A percentile compares a stretch with the other conserved stretches of the same genome.
Evolutionary conservation across 2,888 invertebrate species (phyloP).

Genomic region (Diaperis boleti): DNA sequence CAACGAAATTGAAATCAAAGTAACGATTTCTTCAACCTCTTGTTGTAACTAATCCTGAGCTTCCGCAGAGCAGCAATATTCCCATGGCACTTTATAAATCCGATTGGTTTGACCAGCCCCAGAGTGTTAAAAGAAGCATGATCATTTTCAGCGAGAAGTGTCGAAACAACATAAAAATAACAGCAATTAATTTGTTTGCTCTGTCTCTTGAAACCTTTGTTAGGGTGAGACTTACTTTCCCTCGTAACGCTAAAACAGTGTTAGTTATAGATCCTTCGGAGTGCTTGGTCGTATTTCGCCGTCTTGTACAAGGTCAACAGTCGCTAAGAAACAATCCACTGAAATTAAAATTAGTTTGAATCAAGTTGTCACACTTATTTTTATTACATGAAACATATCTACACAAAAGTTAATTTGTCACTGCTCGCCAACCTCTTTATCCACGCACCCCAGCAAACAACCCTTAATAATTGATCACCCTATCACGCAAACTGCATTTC

Average conservation of each 20-base stretch:
- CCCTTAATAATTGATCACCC: conserved; percentile 11
- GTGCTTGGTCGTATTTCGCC: conserved; percentile 7
- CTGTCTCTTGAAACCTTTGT: conserved; percentile 1
- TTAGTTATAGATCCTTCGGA: background rate
- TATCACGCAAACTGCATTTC: conserved; percentile 15
- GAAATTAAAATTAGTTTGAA: background rate
- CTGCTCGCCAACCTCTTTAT: too few relatives aligned
- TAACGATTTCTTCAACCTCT: too few relatives aligned
- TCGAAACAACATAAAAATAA: background rate
- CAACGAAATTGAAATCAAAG: conserved; percentile 35
- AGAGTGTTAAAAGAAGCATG: background rate
- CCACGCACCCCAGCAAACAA: conserved; percentile 3
- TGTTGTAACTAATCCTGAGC: background rate
- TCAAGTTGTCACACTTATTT: background rate
- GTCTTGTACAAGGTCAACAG: background rate
- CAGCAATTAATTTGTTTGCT: background rate
- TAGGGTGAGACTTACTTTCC: background rate
- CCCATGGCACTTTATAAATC: background rate
- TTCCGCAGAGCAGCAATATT: background rate
- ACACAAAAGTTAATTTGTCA: too few relatives aligned
- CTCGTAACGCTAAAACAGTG: too few relatives aligned
- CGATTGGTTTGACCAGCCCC: background rate
- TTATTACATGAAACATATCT: too few relatives aligned
- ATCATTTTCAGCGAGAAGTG: background rate
- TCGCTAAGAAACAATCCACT: background rate